These are phyloP conservation scores for Anthoscopus minutus DNA, from an alignment of 2,113 vertebrate genomes.

Conservation along the genomic window DNA sequence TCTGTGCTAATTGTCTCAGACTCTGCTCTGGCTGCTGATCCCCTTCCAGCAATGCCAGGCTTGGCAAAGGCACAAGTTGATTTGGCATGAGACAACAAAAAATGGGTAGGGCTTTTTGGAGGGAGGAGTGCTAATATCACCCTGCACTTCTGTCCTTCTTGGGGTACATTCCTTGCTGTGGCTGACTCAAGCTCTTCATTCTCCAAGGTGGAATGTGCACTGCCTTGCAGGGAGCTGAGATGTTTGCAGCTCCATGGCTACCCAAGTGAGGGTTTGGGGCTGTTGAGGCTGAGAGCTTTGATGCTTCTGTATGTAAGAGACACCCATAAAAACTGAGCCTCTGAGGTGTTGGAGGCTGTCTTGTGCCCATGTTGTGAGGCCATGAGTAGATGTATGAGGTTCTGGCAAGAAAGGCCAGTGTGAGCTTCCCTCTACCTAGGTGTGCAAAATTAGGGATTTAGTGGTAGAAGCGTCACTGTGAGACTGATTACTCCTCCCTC, in stretches of 20 bases:
- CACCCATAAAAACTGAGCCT: background rate
- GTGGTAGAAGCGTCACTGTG: background rate
- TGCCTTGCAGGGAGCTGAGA: background rate
- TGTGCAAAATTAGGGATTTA: background rate
- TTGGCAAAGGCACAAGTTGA: background rate
- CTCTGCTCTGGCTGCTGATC: background rate
- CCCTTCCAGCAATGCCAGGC: background rate
- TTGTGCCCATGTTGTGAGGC: rapidly evolving
- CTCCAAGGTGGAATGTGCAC: background rate
- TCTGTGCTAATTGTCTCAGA: background rate
- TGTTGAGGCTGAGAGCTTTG: background rate
- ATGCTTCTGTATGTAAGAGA: background rate
- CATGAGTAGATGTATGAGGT: rapidly evolving
- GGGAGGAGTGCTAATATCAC: background rate
- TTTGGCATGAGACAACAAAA: background rate
- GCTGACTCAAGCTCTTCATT: rapidly evolving
- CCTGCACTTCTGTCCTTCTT: background rate
- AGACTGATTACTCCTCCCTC: background rate
- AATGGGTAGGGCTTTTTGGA: rapidly evolving
- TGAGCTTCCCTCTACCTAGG: background rate
- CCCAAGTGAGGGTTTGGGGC: background rate
- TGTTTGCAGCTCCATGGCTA: background rate
- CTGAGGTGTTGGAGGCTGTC: background rate
- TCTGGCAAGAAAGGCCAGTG: background rate
- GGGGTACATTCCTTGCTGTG: background rate